A percentile compares a stretch with the other conserved stretches of the same genome.
Evolutionary conservation across 2,113 vertebrate species (phyloP).

Genomic region (Fukomys damarensis): DNA sequence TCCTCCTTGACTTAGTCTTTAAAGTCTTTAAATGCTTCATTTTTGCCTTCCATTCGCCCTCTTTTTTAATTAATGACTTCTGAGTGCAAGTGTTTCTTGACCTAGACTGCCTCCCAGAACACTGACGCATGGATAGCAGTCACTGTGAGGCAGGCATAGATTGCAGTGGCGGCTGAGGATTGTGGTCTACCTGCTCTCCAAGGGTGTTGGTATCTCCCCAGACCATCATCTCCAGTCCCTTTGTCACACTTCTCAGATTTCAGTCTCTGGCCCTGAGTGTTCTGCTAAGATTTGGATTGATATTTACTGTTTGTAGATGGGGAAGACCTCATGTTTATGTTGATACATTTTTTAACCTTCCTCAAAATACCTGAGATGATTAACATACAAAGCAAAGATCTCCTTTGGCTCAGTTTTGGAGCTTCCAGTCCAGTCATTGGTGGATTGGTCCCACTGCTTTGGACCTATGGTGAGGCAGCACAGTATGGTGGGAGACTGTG

Average conservation of each 20-base stretch:
- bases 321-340: neutral
- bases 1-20: neutral
- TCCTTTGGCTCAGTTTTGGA: neutral
- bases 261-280: neutral
- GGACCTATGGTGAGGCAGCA: neutral
- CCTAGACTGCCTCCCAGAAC: neutral
- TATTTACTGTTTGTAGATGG: neutral
- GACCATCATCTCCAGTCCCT: neutral
- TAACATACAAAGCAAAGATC: neutral
- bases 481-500: neutral
- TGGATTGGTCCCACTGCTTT: neutral
- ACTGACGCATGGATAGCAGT: neutral
- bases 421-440: neutral
- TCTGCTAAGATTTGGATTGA: neutral
- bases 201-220: neutral
- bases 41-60: neutral
- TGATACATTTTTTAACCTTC: neutral
- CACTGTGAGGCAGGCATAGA: neutral
- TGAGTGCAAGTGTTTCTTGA: neutral
- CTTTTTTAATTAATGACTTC: neutral
- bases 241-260: neutral
- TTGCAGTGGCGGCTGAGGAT: neutral
- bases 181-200: neutral
- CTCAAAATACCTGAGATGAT: neutral
- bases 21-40: neutral